Base-by-base conservation (phyloP, 2,797 vertebrate species). In the Limnodromus scolopaceus region DNA sequence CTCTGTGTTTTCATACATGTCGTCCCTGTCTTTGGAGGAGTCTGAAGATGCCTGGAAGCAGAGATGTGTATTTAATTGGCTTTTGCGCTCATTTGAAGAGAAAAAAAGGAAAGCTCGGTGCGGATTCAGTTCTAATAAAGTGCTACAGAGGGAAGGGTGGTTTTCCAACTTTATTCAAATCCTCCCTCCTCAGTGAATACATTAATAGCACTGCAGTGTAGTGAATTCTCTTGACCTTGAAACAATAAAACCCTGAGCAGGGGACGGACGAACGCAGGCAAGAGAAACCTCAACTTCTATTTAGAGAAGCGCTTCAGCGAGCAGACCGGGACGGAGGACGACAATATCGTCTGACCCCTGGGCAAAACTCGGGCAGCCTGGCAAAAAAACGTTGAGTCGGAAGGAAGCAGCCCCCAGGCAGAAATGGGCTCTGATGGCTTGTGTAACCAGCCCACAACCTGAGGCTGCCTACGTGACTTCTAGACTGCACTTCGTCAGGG, bases 131-230 rank as follows among this genome's bases (percentile, higher is more conserved):
- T 87, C 75, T 71, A 82, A 84, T 77, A 63, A 79, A 70, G 60
- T 13, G 28, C 6, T 41, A 23, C 36, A 63, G 23, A 3, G 17
- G 36, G 71, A 69, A 36, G 4, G 32, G 16, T 55, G 27, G 45
- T 84, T 74, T 64, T 76, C 65, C 27, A 55, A 80, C 58, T 83
- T 89, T 38, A 89, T 91, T 77, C 53, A 92, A 70, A 87, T 68
- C 53, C 54, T 92, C 58, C 8, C 9, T 39, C 49, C 60, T 87
- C 3, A 57, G 45, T 0, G 22, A 89, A 86, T 54, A 60, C 65
- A 61, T 93, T 34, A 69, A 65, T 9, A 17, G 58, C 49, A 5
- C 83, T 23, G 61, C 63, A 28, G 49, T 10, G 25, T 0, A 57
- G 22, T 1, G 57, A 58, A 63, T 80, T 25, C 30, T 64, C 7